These are phyloP conservation scores for Umimayanthus kanabou DNA, from an alignment of 92 coral and sea anemone genomes.

Conservation along the genomic window DNA sequence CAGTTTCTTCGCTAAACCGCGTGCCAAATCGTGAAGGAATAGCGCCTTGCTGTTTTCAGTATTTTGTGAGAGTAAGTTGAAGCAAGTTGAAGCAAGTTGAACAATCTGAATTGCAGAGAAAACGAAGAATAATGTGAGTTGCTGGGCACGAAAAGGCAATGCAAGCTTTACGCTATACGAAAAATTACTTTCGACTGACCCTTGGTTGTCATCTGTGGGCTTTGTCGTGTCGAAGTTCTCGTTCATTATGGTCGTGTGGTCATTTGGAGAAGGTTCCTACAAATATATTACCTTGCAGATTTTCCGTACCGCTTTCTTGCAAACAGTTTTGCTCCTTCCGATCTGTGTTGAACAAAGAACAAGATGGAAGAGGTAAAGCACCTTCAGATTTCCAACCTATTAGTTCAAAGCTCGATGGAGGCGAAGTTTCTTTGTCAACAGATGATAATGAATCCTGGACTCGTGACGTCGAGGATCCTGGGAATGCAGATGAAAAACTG, in stretches of 20 bases:
- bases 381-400: neutral
- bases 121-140: too few relatives aligned
- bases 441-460: neutral
- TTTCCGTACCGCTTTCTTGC: neutral
- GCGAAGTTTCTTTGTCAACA: neutral
- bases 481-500: neutral
- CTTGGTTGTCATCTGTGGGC: neutral
- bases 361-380: neutral
- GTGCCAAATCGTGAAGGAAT: too few relatives aligned
- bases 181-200: neutral
- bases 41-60: constrained; percentile 4
- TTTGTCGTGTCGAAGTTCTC: neutral
- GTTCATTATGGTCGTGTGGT: neutral
- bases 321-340: constrained; percentile 9
- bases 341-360: neutral
- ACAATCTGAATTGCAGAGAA: too few relatives aligned
- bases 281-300: neutral
- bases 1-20: neutral
- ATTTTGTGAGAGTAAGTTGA: neutral
- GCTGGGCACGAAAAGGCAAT: neutral
- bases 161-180: neutral
- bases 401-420: neutral
- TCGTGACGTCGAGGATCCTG: neutral
- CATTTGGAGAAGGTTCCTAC: neutral
- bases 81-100: neutral